phyloP scores from a whole-genome alignment of 2,797 vertebrate genomes.

The Uromys caudimaculatus region DNA sequence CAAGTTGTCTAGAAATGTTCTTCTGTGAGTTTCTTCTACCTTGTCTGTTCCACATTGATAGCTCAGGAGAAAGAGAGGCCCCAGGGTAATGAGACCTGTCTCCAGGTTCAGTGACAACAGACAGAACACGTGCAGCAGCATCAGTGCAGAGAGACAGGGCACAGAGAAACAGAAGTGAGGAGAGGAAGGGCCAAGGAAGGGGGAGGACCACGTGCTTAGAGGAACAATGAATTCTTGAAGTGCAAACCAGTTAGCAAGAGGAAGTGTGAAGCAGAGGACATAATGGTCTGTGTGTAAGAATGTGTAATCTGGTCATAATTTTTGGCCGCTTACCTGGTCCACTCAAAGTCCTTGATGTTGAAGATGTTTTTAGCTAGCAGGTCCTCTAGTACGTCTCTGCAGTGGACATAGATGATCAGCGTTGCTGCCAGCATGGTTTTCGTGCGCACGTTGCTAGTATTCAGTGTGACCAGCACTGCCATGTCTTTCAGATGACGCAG shows the following conservation, averaged over 20 bases:
- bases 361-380: constrained; percentile 79
- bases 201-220: background rate
- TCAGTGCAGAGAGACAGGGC: background rate
- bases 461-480: constrained; percentile 66
- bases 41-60: background rate
- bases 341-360: constrained; percentile 84
- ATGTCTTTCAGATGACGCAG: constrained; percentile 69
- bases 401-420: constrained; percentile 83
- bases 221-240: background rate
- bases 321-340: constrained; percentile 82
- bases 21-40: background rate
- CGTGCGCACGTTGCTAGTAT: constrained; percentile 63
- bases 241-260: background rate
- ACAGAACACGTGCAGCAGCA: background rate
- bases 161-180: background rate
- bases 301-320: background rate
- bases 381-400: constrained; percentile 80
- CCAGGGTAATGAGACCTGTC: background rate
- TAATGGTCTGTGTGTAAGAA: background rate
- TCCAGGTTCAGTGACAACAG: background rate
- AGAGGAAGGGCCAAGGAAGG: background rate
- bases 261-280: background rate
- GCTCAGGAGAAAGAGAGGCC: background rate
- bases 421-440: constrained; percentile 80
- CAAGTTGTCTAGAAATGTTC: background rate